A percentile compares a stretch with the other conserved stretches of the same genome.
These are phyloP conservation scores for Orthonevra nobilis DNA, from an alignment of 2,888 invertebrate genomes.

Conservation along the genomic window DNA sequence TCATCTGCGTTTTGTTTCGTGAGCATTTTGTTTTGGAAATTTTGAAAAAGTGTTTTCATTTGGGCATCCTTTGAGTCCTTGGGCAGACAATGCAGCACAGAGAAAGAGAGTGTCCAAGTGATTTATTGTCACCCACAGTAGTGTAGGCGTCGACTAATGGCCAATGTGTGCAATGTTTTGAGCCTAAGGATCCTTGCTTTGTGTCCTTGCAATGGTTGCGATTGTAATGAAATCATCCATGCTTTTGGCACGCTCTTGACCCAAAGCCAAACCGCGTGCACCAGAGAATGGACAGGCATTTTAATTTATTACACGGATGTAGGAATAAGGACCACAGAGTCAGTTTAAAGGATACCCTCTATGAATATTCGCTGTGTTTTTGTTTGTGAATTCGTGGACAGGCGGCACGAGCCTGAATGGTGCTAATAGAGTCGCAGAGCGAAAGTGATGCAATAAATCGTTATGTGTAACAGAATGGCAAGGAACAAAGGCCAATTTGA, in stretches of 20 bases:
- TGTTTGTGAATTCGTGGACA: constrained; percentile 13
- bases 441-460: constrained; percentile 58
- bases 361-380: constrained; percentile 5
- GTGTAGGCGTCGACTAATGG: constrained; percentile 70
- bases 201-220: constrained; percentile 15
- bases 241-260: constrained; percentile 71
- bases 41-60: constrained; percentile 60
- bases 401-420: constrained; percentile 58
- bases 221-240: constrained; percentile 52
- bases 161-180: constrained; percentile 46
- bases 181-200: constrained; percentile 14
- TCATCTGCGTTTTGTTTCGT: constrained; percentile 63
- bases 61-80: constrained; percentile 53
- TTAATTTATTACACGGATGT: constrained; percentile 56
- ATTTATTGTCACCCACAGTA: constrained; percentile 63
- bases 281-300: constrained; percentile 36
- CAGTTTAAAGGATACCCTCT: constrained; percentile 35
- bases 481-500: constrained; percentile 54
- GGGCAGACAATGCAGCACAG: constrained; percentile 30
- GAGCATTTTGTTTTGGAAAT: constrained; percentile 58
- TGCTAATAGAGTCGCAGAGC: constrained; percentile 64
- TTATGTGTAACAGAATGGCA: not conserved
- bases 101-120: constrained; percentile 52
- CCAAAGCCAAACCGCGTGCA: constrained; percentile 49
- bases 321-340: constrained; percentile 28